phyloP scores from a whole-genome alignment of 2,888 invertebrate genomes.

The Ferdinandea cuprea region DNA sequence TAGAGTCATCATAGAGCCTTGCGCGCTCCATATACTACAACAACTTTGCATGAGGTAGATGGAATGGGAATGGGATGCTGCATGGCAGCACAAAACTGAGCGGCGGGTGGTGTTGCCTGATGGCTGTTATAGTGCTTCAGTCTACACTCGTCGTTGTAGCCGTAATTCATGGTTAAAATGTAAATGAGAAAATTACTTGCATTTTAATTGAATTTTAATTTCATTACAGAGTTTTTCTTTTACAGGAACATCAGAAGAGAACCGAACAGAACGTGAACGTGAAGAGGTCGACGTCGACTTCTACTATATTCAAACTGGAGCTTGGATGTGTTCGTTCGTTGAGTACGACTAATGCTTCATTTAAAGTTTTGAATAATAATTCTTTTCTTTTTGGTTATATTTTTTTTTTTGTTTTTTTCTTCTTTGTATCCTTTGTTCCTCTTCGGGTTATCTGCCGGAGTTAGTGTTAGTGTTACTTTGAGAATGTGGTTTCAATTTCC shows the following conservation, averaged over 20 bases:
- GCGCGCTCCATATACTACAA: conserved; percentile 25
- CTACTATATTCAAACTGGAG: neutral
- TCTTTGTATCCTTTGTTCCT: neutral
- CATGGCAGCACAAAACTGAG: no score
- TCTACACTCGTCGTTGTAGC: conserved; percentile 18
- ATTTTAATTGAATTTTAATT: conserved; percentile 75
- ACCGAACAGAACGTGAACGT: conserved; percentile 7
- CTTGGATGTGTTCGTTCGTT: conserved; percentile 57
- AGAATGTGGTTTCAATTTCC: conserved; percentile 65
- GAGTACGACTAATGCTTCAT: conserved; percentile 62
- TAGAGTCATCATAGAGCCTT: conserved; percentile 44
- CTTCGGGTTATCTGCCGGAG: conserved; percentile 44
- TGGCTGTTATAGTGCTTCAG: neutral
- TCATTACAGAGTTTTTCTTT: conserved; percentile 68
- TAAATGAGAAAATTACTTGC: conserved; percentile 74
- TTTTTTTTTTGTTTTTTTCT: conserved; percentile 25
- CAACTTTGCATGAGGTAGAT: conserved; percentile 4
- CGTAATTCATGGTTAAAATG: conserved; percentile 73
- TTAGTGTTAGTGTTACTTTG: conserved; percentile 53
- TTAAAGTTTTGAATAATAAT: conserved; percentile 73
- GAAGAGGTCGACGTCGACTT: conserved; percentile 49
- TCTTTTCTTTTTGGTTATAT: conserved; percentile 33
- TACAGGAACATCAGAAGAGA: neutral
- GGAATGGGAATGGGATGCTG: neutral
- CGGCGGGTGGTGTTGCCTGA: neutral